These are phyloP conservation scores for Chinchilla lanigera DNA, from an alignment of 2,113 vertebrate species.

Conservation along the genomic window DNA sequence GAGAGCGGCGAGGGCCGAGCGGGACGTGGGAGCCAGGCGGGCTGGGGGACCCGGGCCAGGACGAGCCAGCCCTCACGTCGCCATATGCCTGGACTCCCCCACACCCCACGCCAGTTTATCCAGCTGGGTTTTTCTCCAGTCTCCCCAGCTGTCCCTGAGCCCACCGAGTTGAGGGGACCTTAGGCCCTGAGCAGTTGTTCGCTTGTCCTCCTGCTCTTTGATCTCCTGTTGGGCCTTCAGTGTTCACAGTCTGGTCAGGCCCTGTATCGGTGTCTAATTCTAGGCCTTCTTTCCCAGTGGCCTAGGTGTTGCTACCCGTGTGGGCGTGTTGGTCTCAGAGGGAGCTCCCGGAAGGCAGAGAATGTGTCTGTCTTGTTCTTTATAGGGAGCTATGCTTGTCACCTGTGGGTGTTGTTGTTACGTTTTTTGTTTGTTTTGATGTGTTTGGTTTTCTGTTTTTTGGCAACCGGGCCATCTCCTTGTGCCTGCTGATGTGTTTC, in stretches of 20 bases:
- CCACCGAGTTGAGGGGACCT: too few species aligned
- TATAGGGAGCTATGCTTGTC: slow-evolving; percentile 19
- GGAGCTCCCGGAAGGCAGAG: slow-evolving; percentile 60
- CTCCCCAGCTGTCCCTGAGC: not conserved
- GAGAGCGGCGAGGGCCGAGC: not conserved
- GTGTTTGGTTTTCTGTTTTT: slow-evolving; percentile 78
- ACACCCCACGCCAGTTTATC: rapidly evolving
- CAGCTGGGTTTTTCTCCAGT: not conserved
- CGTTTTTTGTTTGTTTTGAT: slow-evolving; percentile 78
- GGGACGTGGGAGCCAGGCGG: not conserved
- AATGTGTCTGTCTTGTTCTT: slow-evolving; percentile 61
- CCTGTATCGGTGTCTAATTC: not conserved
- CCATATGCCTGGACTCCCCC: not conserved
- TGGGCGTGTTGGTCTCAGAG: slow-evolving; percentile 37
- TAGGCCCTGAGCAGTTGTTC: not conserved
- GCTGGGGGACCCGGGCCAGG: not conserved
- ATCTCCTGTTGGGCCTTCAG: not conserved
- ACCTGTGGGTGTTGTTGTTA: slow-evolving; percentile 76
- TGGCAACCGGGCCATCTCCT: slow-evolving; percentile 76
- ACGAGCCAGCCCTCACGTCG: rapidly evolving
- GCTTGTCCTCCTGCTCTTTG: not conserved
- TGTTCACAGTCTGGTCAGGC: not conserved
- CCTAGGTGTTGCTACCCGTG: slow-evolving; percentile 53
- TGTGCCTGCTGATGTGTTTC: slow-evolving; percentile 5
- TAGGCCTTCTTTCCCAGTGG: not conserved